phyloP scores from a whole-genome alignment of 2,888 invertebrate species.

The Gastracanthus pulcherrimus region DNA sequence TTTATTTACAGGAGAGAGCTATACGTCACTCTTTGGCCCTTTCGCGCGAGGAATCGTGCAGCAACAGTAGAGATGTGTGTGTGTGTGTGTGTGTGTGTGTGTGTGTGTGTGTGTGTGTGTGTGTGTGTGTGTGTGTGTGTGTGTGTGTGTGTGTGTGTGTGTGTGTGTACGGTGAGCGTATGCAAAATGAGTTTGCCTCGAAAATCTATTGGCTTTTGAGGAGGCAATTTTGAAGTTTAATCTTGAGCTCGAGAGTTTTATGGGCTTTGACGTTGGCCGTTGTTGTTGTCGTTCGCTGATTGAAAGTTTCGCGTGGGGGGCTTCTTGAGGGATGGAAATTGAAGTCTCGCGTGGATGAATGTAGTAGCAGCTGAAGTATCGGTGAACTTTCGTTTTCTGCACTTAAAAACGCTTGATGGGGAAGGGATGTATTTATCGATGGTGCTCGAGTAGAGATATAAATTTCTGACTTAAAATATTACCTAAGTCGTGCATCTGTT shows the following conservation, averaged over 20 bases:
- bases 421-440: too few species aligned
- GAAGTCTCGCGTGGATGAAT: background rate
- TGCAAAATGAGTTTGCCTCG: conserved; percentile 37
- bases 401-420: background rate
- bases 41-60: conserved; percentile 58
- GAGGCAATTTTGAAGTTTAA: conserved; percentile 50
- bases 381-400: background rate
- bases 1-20: conserved; percentile 73
- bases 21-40: conserved; percentile 72
- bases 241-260: conserved; percentile 51
- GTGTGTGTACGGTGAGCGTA: conserved; percentile 14
- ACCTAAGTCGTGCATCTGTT: too few species aligned
- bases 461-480: too few species aligned
- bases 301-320: conserved; percentile 9
- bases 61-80: too few species aligned
- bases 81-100: too few species aligned
- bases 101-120: too few species aligned
- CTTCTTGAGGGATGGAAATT: conserved; percentile 4
- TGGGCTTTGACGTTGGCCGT: conserved; percentile 59
- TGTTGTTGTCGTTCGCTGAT: conserved; percentile 4
- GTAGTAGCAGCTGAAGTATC: background rate
- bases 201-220: conserved; percentile 54
- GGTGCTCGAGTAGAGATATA: too few species aligned
- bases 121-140: too few species aligned
- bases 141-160: too few species aligned